Conservation (phyloP, 2,888 invertebrate genomes). For the Dyspetes luteomarginatus region DNA sequence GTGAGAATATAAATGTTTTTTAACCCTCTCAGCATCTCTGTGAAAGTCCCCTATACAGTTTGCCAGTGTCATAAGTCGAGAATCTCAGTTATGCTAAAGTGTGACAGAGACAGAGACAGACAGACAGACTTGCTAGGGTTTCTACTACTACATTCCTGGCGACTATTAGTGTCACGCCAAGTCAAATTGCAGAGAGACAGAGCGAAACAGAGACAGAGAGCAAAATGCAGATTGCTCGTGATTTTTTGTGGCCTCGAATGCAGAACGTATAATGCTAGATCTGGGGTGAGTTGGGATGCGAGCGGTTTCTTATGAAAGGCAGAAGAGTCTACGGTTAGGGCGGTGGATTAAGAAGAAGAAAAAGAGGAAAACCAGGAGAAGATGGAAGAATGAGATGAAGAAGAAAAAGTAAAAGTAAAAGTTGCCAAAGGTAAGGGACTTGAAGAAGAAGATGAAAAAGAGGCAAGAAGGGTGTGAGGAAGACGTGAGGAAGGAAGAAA, state of each 20-base stretch:
- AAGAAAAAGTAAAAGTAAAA: conserved; percentile 9
- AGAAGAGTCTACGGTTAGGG: conserved; percentile 26
- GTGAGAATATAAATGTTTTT: conserved; percentile 3
- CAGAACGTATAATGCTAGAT: conserved; percentile 49
- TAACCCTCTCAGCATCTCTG: not conserved
- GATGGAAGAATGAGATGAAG: conserved; percentile 51
- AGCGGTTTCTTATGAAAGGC: conserved; percentile 51
- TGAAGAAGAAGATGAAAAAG: conserved; percentile 52
- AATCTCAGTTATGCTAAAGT: conserved; percentile 7
- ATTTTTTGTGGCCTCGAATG: conserved; percentile 47
- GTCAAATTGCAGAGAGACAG: conserved; percentile 57
- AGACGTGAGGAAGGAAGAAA: conserved; percentile 39
- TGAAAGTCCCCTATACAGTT: not conserved
- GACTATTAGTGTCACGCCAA: conserved; percentile 52
- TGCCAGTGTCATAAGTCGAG: conserved; percentile 12
- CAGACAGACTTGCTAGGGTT: not conserved
- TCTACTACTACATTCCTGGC: conserved; percentile 4
- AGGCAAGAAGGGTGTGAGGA: conserved; percentile 55
- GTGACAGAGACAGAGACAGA: not conserved
- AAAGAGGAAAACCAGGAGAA: conserved; percentile 25
- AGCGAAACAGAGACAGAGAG: conserved; percentile 1
- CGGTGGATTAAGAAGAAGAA: conserved; percentile 53
- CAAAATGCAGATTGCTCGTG: conserved; percentile 52
- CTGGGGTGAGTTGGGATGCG: conserved; percentile 52
- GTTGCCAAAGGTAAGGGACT: not conserved